Base-by-base conservation (phyloP, 2,888 invertebrate genomes). In the Copidosoma aretas region DNA sequence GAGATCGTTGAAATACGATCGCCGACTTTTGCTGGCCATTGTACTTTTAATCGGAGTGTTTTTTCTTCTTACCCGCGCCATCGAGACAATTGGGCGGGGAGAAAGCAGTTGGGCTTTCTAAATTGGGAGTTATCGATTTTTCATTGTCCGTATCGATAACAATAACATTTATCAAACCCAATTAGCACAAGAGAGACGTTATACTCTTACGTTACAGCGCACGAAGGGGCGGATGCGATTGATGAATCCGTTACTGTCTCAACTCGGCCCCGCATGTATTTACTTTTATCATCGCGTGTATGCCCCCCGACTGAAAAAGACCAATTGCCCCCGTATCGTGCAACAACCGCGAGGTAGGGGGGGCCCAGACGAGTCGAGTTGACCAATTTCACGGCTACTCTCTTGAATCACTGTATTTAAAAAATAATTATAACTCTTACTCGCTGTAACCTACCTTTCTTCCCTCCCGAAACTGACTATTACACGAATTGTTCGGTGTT, bases 231-330 rank as follows among this genome's bases (percentile, higher is more conserved):
- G 54, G 17, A 25, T 46, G 21, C 25, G 51, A 49, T 61, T 60
- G 60, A 66, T 57, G 66, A 61, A 57, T 61, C 39, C 60, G 60
- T 60, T 66, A 60, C 56, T 61, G 60, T 61, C 57, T 61, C 66
- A 66, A 66, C 60, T 51, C 32, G 10, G 60, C 60, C 49, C 60
- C 46, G 51, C 46, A 57, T 41, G 22, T 52, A 57, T 46, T 46
- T 43, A 57, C 53, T 43, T 67, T 52, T 58, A 58, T 52, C 43
- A 43, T 8, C 53, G 41, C 21, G 43, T 57, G 62, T 58, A 32
- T 53, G 32, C 10, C 19, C 12, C n/a, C 1, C 32, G 54, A 43
- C 17, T 41, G 19, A 60, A 43, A 54, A 41, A 63, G 49, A 63
- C 24, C 17, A 59, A 51, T 41, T 21, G 19, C 22, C 22, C 39